Base-by-base conservation (phyloP, 1,140 invertebrate genomes). In the Pogonomyrmex barbatus region DNA sequence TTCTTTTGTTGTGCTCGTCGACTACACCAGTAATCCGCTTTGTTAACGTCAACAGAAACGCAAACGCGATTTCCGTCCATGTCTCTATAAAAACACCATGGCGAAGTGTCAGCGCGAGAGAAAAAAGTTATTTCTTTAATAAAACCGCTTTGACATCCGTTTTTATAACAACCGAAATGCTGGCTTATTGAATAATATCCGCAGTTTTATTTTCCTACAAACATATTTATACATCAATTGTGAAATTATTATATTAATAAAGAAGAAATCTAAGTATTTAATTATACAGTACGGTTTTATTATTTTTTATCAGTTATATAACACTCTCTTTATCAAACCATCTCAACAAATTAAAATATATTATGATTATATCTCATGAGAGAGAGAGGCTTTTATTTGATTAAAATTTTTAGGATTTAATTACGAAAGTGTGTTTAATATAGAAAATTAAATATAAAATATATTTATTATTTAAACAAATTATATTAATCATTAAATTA, bases 11-110 rank as follows among this genome's bases (percentile, higher is more conserved):
- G 56, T n/a, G 30, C 39, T 58, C 50, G n/a, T 47, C 50, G 33
- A 47, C 56, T 56, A 45, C 14, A 45, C 30, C 9, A 8, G 10
- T 83, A 83, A 83, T 83, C 54, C 68, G 54, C n/a, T 83, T 73
- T 83, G 67, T 81, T 81, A 70, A 70, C 36, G 36, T 58, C 42
- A n/a, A 83, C 42, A 75, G 68, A 60, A 83, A 75, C 36, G 42
- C 39, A 71, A 82, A 82, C 42, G 79, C 3, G 36, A 60, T 73
- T 83, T 73, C 42, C 24, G 24, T 45, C 14, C 17, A 1, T 79
- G 10, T 45, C 39, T 56, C 10, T 39, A 17, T 2, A n/a, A 50
- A 73, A 60, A 47, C 42, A 30, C 1, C 5, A 2, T n/a, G 42
- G 30, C 30, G 24, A 12, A 14, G 5, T 42, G 50, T 24, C 30